Evolutionary conservation across 2,113 vertebrate species (phyloP), one percentile per base, ranked within the genome.

Genomic region (Poecilia latipinna): DNA sequence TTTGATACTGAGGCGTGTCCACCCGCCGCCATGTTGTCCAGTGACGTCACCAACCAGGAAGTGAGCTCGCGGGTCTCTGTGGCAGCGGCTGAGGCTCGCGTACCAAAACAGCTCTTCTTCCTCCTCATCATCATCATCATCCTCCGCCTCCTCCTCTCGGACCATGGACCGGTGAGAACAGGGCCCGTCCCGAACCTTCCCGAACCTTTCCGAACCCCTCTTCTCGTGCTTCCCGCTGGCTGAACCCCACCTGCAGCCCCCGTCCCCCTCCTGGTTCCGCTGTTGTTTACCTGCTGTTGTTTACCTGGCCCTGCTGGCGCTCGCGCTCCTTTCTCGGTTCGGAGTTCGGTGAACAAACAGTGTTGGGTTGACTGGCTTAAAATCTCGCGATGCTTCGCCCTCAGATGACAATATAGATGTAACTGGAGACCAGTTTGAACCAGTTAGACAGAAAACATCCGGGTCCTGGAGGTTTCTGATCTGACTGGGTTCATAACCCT

Each of bases 81-180:
- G 70, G 35, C 63, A 10, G 77, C 82, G 63, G 80, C 78, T 66
- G 77, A 78, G 69, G 72, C 78, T 86, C 75, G 71, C 73, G 75
- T 61, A 74, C 72, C 68, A 12, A 33, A 87, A 80, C 68, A 70
- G 13, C 39, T 73, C 61, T 29, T 75, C 61, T 26, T 76, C 74
- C 67, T 69, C 48, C 10, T 33, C 62, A 3, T 33, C 62, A 31
- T 69, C 62, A 19, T 64, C 62, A 17, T 69, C 39, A 7, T 82
- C 64, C 13, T 76, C 63, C 31, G 72, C 74, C 39, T 82, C 70
- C 70, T 84, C 68, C 35, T 33, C 74, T 29, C 54, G 74, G 78
- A 86, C 69, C 74, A 90, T 90, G 89, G 89, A 84, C 86, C 74
- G 89, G 89, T 90, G 78, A 90, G 89, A 75, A 68, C 72, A 65